Percentiles rank a stretch among this genome's conserved stretches.
Conservation (phyloP, 2,113 vertebrate genomes). For the Erpornis zantholeuca region DNA sequence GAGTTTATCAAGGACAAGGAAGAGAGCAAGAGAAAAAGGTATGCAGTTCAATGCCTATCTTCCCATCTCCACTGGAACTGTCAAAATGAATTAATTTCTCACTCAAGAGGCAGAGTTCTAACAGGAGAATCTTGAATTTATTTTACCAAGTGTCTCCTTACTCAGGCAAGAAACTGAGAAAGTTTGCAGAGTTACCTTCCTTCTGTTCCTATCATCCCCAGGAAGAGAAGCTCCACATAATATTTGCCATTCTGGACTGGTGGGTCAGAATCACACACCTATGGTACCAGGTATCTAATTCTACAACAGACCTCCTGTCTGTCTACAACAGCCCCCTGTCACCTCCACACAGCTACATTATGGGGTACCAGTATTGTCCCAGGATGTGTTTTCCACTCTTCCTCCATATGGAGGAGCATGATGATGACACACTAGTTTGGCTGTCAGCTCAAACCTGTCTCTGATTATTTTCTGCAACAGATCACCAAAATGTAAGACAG, state of each 20-base stretch:
- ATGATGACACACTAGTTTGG: background rate
- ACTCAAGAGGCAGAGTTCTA: background rate
- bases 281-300: background rate
- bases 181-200: background rate
- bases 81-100: background rate
- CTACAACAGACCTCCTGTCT: background rate
- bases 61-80: background rate
- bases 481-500: background rate
- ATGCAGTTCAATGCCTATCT: background rate
- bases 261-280: background rate
- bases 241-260: background rate
- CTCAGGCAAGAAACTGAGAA: background rate
- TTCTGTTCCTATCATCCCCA: background rate
- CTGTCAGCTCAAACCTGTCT: background rate
- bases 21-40: background rate
- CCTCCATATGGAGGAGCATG: fast-evolving
- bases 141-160: background rate
- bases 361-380: background rate
- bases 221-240: background rate
- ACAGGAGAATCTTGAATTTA: background rate
- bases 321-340: background rate
- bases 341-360: background rate
- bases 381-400: background rate
- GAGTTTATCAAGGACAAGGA: background rate
- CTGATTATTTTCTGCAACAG: background rate